Evolutionary conservation across 2,888 invertebrate species (phyloP), one percentile per base, ranked within the genome.

Genomic region (Crematogaster levior): DNA sequence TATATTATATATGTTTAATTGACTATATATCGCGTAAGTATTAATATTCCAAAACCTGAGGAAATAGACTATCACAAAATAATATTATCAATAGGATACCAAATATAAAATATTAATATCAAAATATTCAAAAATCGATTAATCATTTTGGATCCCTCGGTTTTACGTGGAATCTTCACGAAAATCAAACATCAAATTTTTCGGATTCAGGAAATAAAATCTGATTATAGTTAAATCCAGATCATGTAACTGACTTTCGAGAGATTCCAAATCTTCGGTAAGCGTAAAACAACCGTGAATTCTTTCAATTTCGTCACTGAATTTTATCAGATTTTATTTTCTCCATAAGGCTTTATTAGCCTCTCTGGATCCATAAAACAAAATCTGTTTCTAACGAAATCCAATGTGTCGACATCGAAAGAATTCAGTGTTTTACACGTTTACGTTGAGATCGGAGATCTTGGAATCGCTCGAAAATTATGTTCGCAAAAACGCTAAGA

Each of bases 401-500:
- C 18, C 9, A 60, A n/a, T n/a, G 18, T 1, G 7, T n/a, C 9
- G 43, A n/a, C 46, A 15, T 37, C 43, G 43, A 66, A 53, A n/a
- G 15, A 37, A 66, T 43, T 53, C 24, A 15, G 18, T 0, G 15
- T n/a, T n/a, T n/a, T n/a, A n/a, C n/a, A n/a, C 34, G n/a, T 48
- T 37, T n/a, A n/a, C 15, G 24, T 37, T 27, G 24, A 3, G n/a
- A 40, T 40, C 15, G 27, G 56, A 58, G 27, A 79, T 27, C 30
- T 18, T 21, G 30, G 40, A 46, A 37, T 43, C 56, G 43, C 58
- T 30, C 10, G 27, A 48, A 58, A 65, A 66, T 80, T 65, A 83
- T 12, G 21, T 40, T 27, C 48, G 61, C 21, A 34, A n/a, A 66
- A 77, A 82, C 51, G 30, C 12, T 6, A 6, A n/a, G 46, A n/a